Base-by-base conservation (phyloP, 2,113 vertebrate genomes). In the Chamaea fasciata region DNA sequence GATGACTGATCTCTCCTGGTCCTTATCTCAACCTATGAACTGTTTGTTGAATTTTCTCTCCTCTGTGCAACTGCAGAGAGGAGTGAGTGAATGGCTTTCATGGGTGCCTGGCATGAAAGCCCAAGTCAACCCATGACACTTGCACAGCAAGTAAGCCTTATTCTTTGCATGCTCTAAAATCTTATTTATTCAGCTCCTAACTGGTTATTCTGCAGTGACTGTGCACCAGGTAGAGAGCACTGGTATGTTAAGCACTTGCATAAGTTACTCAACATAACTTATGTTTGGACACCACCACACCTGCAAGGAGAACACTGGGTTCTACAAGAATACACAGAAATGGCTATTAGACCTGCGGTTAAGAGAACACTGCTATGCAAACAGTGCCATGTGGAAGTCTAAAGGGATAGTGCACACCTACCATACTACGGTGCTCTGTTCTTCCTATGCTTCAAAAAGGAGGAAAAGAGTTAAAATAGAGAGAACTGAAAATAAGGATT, bases 31-130 rank as follows among this genome's bases (percentile, higher is more conserved):
- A 57, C 7, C 31, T 0, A 0, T 50, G 30, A 50, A 49, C 4
- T 1, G 4, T 42, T 21, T 20, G 35, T 42, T 67, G 49, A 49
- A 31, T 76, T 49, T 57, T 57, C 42, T 26, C 70, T 49, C 42
- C 60, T 67, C 35, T 42, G 35, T 65, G 24, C 60, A 57, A 1
- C 60, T 13, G 16, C 31, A 67, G 70, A 56, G 35, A 35, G 13
- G 30, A 85, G 10, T 24, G 30, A 56, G 50, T 24, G 42, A 85
- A n/a, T 0, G 0, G 30, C 70, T 67, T 85, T 26, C 0, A 0
- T 24, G 13, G 35, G 26, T 50, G 15, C 52, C 60, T 57, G 42
- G 35, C 35, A 41, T 41, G 41, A 41, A 41, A 41, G 30, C 50
- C 24, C 10, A 20, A 49, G 24, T 57, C 35, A 75, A 35, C 24